Conservation (phyloP, 1,140 invertebrate species). For the Phthorimaea operculella region DNA sequence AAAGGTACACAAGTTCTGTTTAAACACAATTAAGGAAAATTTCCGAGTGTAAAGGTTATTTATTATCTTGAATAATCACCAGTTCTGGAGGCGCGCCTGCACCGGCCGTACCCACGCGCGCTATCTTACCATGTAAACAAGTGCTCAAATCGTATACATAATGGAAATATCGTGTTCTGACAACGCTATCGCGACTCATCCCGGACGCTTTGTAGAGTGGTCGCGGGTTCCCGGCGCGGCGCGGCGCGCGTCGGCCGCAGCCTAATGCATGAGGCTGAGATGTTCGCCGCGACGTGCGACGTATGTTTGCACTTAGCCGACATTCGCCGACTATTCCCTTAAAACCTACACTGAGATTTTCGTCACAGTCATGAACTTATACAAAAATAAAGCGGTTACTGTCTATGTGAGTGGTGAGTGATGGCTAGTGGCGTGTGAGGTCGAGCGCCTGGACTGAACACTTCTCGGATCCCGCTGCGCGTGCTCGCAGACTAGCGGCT, state of each 20-base stretch:
- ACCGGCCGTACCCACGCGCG: slow-evolving; percentile 13
- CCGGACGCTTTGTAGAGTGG: slow-evolving; percentile 66
- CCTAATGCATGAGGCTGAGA: slow-evolving; percentile 46
- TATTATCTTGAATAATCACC: slow-evolving; percentile 7
- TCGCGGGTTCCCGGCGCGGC: slow-evolving; percentile 34
- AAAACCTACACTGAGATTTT: background rate
- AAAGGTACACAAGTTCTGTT: no score
- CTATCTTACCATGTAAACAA: slow-evolving; percentile 65
- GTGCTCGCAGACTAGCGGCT: slow-evolving; percentile 23
- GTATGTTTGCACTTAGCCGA: slow-evolving; percentile 46
- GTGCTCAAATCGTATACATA: slow-evolving; percentile 67
- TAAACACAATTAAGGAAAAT: no score
- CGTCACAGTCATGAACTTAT: slow-evolving; percentile 6
- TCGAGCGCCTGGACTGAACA: slow-evolving; percentile 16
- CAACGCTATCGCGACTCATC: slow-evolving; percentile 64
- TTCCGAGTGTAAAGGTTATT: background rate
- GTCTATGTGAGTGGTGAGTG: slow-evolving; percentile 17
- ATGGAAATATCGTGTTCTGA: slow-evolving; percentile 68
- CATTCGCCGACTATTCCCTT: background rate
- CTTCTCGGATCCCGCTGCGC: slow-evolving; percentile 15
- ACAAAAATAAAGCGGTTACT: slow-evolving; percentile 27
- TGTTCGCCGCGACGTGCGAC: slow-evolving; percentile 34
- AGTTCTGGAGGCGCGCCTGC: slow-evolving; percentile 23
- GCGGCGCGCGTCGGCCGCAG: slow-evolving; percentile 27
- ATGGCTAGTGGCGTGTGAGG: slow-evolving; percentile 20